Base-by-base conservation (phyloP, 2,113 vertebrate species). In the Cyphomyrus plagiostoma region DNA sequence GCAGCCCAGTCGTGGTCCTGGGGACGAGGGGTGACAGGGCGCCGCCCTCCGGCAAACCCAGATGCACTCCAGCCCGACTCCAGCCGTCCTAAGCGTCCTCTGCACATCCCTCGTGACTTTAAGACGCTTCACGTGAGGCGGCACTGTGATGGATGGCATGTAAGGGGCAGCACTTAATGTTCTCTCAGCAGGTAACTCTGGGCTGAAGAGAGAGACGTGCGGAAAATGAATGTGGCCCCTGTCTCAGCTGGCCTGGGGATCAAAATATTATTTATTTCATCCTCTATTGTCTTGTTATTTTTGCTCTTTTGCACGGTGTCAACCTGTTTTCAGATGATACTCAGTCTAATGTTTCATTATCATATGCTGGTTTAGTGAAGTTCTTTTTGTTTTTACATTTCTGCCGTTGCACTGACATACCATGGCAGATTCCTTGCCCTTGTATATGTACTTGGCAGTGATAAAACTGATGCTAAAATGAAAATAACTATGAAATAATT, bases 11-110 rank as follows among this genome's bases (percentile, higher is more conserved):
- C 2, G 23, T 13, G 48, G 4, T 39, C 58, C 84, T 93, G 90
- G 87, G 88, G 89, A 17, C 88, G 92, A 93, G 70, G 80, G 88
- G 21, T 90, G 2, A 90, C 91, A 92, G 70, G 70, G 15, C 3
- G 6, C 11, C 30, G n/a, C 19, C 10, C 48, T 35, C 39, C 50
- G 2, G 23, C 9, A 53, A 30, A 30, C 49, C 50, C 13, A 21
- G 85, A n/a, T 50, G 50, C 9, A 19, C 23, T 53, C 49, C 85
- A 56, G 85, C 50, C 6, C 2, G 4, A 17, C 15, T 26, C 26
- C 0, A 0, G 13, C n/a, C 23, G n/a, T 50, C 83, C 83, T 48
- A 48, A 50, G 2, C 9, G 42, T n/a, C 83, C 26, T 53, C 35
- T 19, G 50, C 50, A 52, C 7, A 13, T 53, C 49, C 85, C 26